Base-by-base conservation (phyloP, 2,888 invertebrate species). In the Synergus laeviventris region DNA sequence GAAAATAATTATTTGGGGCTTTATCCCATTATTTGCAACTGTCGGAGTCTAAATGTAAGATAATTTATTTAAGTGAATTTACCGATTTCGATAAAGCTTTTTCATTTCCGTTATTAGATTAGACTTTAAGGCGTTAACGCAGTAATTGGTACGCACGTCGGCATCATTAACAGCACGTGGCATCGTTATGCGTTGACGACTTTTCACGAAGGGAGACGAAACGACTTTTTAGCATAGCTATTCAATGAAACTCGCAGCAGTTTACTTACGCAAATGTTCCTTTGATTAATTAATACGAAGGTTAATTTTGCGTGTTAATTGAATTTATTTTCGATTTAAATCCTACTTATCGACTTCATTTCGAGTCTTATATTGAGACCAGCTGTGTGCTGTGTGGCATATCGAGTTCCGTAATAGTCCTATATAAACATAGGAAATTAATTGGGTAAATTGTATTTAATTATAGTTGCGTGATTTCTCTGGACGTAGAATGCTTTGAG, bases 141-240 rank as follows among this genome's bases (percentile, higher is more conserved):
- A 16, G 11, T 64, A 64, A 39, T 64, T 39, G 38, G 62, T 64
- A 64, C 18, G 12, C 39, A 39, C 62, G 39, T 64, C 62, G 14
- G n/a, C 64, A 24, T 64, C 64, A 42, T 42, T 64, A 64, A 21
- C 64, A 12, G 64, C 64, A 64, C 64, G 42, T 64, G 64, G n/a
- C 64, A 42, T 39, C 18, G 64, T 14, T 42, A 42, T 42, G 64
- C 39, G 9, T 59, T 59, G 2, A 59, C 14, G 21, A 24, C 21
- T 11, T 59, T 59, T 14, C 9, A 18, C n/a, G 2, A 49, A n/a
- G 49, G 49, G 8, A n/a, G 49, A 8, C 9, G 49, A n/a, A 7
- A 49, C 9, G 49, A n/a, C 49, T n/a, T n/a, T 49, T 49, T 18
- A 49, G n/a, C 49, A n/a, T 18, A n/a, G n/a, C 49, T n/a, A 8